Percentiles rank a stretch among this genome's conserved stretches.
Evolutionary conservation across 92 coral and sea anemone genomes (phyloP).

Genomic region (Actinostola sp.): DNA sequence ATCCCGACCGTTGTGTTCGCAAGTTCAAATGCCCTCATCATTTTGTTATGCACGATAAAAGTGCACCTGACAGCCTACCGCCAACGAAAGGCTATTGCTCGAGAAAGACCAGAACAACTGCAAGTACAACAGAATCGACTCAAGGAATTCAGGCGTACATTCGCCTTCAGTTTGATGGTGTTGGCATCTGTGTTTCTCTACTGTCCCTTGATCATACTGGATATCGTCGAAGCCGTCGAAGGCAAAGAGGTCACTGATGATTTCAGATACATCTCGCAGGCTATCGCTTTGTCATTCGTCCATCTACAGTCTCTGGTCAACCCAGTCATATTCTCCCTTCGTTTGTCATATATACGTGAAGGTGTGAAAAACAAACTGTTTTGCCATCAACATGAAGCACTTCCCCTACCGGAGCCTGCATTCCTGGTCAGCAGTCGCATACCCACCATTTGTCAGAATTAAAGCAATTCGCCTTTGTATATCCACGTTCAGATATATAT

Average conservation of each 20-base stretch:
- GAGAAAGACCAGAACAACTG: neutral
- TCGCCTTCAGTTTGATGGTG: neutral
- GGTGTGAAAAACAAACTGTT: slow-evolving; percentile 4
- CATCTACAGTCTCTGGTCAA: slow-evolving; percentile 18
- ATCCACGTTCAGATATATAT: too few relatives aligned
- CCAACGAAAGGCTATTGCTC: slow-evolving; percentile 5
- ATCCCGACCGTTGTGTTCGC: neutral
- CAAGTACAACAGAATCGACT: neutral
- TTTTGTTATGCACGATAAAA: neutral
- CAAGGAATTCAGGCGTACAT: neutral
- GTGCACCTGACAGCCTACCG: slow-evolving; percentile 10
- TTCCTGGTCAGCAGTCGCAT: too few relatives aligned
- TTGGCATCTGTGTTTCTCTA: slow-evolving; percentile 7
- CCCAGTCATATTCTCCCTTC: slow-evolving; percentile 16
- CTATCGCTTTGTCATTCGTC: neutral
- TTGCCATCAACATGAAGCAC: too few relatives aligned
- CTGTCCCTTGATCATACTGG: neutral
- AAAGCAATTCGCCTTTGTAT: too few relatives aligned
- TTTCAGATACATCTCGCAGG: neutral
- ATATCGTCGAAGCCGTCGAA: neutral
- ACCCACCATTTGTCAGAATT: too few relatives aligned
- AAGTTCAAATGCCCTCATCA: neutral
- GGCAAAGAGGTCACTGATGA: neutral
- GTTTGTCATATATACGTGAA: slow-evolving; percentile 13
- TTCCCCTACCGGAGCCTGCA: too few relatives aligned